Conservation (phyloP, 2,888 invertebrate species). For the Corbicula japonica region DNA sequence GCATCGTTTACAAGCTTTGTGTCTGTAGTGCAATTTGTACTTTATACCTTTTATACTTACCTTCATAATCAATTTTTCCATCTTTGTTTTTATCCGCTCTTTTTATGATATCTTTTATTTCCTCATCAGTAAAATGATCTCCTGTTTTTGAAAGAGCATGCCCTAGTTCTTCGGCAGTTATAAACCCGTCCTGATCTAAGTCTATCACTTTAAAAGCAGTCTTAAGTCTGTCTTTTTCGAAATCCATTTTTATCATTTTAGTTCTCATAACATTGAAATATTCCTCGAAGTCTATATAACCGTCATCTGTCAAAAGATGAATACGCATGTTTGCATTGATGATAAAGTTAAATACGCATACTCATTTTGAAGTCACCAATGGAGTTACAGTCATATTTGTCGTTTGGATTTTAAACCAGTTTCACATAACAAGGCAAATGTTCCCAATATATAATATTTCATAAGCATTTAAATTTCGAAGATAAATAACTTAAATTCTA, state of each 20-base stretch:
- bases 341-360: no score
- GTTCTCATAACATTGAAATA: conserved; percentile 64
- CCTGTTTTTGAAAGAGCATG: conserved; percentile 49
- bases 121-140: conserved; percentile 45
- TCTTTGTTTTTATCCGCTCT: conserved; percentile 59
- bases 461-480: no score
- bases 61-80: conserved; percentile 63
- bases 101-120: conserved; percentile 51
- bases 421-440: no score
- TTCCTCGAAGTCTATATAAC: conserved; percentile 67
- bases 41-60: conserved; percentile 15
- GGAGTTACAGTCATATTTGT: no score
- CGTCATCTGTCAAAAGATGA: conserved; percentile 61
- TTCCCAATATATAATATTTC: no score
- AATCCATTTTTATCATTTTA: conserved; percentile 53
- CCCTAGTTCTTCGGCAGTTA: conserved; percentile 44
- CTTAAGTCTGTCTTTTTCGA: conserved; percentile 64
- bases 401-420: no score
- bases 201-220: conserved; percentile 64
- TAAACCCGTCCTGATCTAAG: conserved; percentile 54
- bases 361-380: no score
- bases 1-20: no score
- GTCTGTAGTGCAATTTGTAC: not conserved
- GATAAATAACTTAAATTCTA: no score
- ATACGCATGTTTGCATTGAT: no score